Conservation (phyloP, 2,797 vertebrate genomes). For the Austrolebias charrua region DNA sequence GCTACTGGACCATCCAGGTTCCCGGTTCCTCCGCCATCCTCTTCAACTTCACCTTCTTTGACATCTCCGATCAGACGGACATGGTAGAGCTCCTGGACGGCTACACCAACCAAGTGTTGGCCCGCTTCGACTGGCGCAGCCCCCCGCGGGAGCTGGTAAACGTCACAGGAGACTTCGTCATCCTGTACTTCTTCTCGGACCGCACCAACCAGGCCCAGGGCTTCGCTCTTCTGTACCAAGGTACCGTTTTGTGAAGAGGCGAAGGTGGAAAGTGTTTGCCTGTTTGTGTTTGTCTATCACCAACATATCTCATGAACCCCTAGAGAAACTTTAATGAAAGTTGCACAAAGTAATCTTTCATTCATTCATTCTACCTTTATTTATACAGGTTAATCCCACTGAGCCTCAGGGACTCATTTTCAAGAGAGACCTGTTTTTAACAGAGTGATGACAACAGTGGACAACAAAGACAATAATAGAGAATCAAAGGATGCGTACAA, state of each 20-base stretch:
- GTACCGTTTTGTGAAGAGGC: slow-evolving; percentile 57
- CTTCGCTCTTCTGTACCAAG: slow-evolving; percentile 92
- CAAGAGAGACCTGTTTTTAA: too few relatives aligned
- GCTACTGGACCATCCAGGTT: slow-evolving; percentile 96
- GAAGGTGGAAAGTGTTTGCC: too few relatives aligned
- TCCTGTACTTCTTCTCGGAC: slow-evolving; percentile 96
- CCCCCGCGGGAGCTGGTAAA: slow-evolving; percentile 85
- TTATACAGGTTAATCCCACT: too few relatives aligned
- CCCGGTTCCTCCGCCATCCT: slow-evolving; percentile 85
- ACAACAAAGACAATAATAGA: too few relatives aligned
- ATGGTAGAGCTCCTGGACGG: slow-evolving; percentile 96
- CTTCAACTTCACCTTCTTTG: slow-evolving; percentile 94
- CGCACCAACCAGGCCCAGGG: slow-evolving; percentile 93
- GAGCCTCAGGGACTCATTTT: too few relatives aligned
- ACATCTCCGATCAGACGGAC: slow-evolving; percentile 92
- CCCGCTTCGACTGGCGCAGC: slow-evolving; percentile 87
- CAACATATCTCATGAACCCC: too few relatives aligned
- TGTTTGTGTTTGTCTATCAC: too few relatives aligned
- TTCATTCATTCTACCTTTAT: too few relatives aligned
- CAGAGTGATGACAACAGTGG: too few relatives aligned
- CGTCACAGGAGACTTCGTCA: slow-evolving; percentile 89
- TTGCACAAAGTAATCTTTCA: too few relatives aligned
- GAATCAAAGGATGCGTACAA: too few relatives aligned
- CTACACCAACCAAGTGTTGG: slow-evolving; percentile 87
- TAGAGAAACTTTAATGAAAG: too few relatives aligned